phyloP scores from a whole-genome alignment of 1,140 invertebrate species.

The Calephelis nemesis region DNA sequence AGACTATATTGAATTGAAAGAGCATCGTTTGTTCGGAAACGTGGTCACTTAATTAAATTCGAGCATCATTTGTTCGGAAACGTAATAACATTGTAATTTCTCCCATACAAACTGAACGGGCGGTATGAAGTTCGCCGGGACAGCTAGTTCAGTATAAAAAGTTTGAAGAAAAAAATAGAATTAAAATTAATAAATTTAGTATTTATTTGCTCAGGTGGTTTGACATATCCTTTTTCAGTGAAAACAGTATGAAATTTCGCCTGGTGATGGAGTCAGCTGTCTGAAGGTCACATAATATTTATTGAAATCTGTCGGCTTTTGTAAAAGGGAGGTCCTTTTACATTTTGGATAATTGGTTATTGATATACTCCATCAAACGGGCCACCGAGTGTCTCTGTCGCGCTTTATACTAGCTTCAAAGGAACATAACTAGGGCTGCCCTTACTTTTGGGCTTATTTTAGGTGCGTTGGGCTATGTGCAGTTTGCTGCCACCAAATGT shows the following conservation, averaged over 20 bases:
- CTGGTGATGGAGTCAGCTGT: constrained; percentile 20
- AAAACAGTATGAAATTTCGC: constrained; percentile 16
- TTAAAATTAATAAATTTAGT: too few species aligned
- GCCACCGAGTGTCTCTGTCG: constrained; percentile 7
- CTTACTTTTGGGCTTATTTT: constrained; percentile 12
- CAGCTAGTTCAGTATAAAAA: too few species aligned
- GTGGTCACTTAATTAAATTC: too few species aligned
- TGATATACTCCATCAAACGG: constrained; percentile 3
- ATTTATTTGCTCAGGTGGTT: constrained; percentile 23
- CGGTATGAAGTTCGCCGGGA: too few species aligned
- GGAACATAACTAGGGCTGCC: background rate
- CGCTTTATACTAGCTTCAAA: constrained; percentile 7
- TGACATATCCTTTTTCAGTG: constrained; percentile 33
- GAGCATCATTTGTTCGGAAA: too few species aligned
- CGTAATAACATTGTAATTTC: too few species aligned
- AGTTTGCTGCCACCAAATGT: constrained; percentile 16
- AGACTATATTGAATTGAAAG: too few species aligned
- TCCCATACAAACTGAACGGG: too few species aligned
- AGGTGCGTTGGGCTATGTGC: constrained; percentile 17
- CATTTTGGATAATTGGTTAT: too few species aligned
- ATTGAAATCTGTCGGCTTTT: too few species aligned
- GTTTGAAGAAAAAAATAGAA: too few species aligned
- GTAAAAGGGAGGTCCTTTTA: background rate
- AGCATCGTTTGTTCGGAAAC: too few species aligned
- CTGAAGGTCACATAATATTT: background rate